These are phyloP conservation scores for Alosa alosa DNA, from an alignment of 2,113 vertebrate genomes.

Conservation along the genomic window DNA sequence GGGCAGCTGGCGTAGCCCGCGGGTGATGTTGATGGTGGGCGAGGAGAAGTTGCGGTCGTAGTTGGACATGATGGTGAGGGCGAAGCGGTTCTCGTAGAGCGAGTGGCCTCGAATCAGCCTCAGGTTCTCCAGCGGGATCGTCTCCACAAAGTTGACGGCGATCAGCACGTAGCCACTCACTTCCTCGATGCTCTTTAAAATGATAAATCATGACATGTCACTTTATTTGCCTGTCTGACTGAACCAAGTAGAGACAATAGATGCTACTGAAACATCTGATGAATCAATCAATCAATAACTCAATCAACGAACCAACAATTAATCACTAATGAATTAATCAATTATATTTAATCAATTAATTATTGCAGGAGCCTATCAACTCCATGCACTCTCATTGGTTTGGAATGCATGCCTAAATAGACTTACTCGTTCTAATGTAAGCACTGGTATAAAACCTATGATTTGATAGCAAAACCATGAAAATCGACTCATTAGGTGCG, in stretches of 20 bases:
- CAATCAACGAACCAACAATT: background rate
- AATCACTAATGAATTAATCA: background rate
- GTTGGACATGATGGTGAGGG: constrained; percentile 84
- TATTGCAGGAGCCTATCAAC: too few relatives aligned
- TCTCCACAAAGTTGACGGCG: constrained; percentile 78
- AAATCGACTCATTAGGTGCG: too few relatives aligned
- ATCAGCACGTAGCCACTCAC: constrained; percentile 91
- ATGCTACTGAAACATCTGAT: background rate
- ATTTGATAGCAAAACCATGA: too few relatives aligned
- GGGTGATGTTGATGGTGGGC: constrained; percentile 48
- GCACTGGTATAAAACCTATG: too few relatives aligned
- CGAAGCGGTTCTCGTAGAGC: constrained; percentile 75
- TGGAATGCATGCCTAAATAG: too few relatives aligned
- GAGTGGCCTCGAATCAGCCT: constrained; percentile 87
- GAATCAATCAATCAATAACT: background rate
- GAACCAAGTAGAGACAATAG: background rate
- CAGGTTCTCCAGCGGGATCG: constrained; percentile 80
- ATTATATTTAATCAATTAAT: too few relatives aligned
- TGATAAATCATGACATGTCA: background rate
- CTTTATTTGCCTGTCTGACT: background rate
- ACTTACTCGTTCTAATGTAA: too few relatives aligned
- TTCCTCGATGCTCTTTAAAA: constrained; percentile 82
- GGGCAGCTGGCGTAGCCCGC: constrained; percentile 75
- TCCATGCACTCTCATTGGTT: too few relatives aligned
- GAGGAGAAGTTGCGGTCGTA: constrained; percentile 62